A percentile compares a stretch with the other conserved stretches of the same genome.
Conservation (phyloP, 2,888 invertebrate species). For the Spodoptera exigua region DNA sequence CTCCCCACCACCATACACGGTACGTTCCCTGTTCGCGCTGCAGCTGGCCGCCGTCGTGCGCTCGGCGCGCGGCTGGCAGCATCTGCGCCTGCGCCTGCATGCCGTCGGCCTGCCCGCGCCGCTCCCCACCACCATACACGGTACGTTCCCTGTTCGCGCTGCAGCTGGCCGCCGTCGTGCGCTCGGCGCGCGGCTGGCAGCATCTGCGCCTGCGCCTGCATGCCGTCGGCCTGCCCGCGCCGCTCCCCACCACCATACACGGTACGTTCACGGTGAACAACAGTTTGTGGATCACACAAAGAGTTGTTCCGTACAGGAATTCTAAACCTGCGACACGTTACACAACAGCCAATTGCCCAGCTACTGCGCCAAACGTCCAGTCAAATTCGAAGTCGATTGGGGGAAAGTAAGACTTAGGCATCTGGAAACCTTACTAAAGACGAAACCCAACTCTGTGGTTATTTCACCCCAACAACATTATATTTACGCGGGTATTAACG, state of each 20-base stretch:
- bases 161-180: slow-evolving; percentile 96
- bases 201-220: slow-evolving; percentile 95
- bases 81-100: slow-evolving; percentile 95
- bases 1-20: slow-evolving; percentile 62
- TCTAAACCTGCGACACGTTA: too few relatives aligned
- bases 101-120: slow-evolving; percentile 89
- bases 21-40: slow-evolving; percentile 57
- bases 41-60: slow-evolving; percentile 96
- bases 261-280: slow-evolving; percentile 55
- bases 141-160: slow-evolving; percentile 58
- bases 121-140: slow-evolving; percentile 61
- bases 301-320: too few relatives aligned
- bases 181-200: slow-evolving; percentile 97
- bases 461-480: too few relatives aligned
- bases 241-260: slow-evolving; percentile 61
- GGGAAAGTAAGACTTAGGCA: too few relatives aligned
- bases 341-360: too few relatives aligned
- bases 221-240: slow-evolving; percentile 89
- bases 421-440: too few relatives aligned
- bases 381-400: too few relatives aligned
- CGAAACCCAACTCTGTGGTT: too few relatives aligned
- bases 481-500: too few relatives aligned
- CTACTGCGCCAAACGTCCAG: too few relatives aligned
- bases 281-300: too few relatives aligned
- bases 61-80: slow-evolving; percentile 97